Base-by-base conservation (phyloP, 2,888 invertebrate species). In the Lepidonotus clava region DNA sequence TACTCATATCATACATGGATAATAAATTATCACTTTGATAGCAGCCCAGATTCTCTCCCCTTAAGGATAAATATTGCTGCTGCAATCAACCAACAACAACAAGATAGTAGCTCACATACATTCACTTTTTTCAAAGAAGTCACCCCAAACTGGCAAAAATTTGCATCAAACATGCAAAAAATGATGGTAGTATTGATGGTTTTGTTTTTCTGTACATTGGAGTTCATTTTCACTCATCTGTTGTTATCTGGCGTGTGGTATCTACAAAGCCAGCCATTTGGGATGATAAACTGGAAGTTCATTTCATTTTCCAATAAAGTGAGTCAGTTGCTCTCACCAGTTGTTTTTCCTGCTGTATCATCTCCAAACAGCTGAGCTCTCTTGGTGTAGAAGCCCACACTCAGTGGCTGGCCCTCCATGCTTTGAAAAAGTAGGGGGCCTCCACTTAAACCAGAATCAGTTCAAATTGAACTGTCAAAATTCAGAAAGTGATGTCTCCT, bases 61-160 rank as follows among this genome's bases (percentile, higher is more conserved):
- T 8, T 18, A 34, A 8, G 71, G 34, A 71, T 71, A 71, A 71
- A 71, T 71, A 71, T 71, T 71, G 71, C 71, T 71, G 36, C 38
- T 21, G n/a, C n/a, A 71, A 34, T n/a, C n/a, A n/a, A n/a, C n/a
- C n/a, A n/a, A n/a, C n/a, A n/a, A 71, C 71, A 38, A 32, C 66
- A 32, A 66, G 11, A 56, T 1, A 1, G 21, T 66, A 71, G 71
- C 36, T 71, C 71, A 71, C 71, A 71, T 34, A 71, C 38, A 71
- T 24, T 56, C 56, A 56, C n/a, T 36, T 61, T n/a, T 71, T 38
- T 14, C 71, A 36, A 38, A n/a, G n/a, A n/a, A 71, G 14, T 71
- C n/a, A 11, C 21, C 38, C 71, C 38, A 71, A 71, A 71, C 71
- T 38, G 71, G 71, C 71, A 21, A n/a, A n/a, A 11, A 38, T 71